phyloP scores from a whole-genome alignment of 2,113 vertebrate species.

The Eurypyga helias region DNA sequence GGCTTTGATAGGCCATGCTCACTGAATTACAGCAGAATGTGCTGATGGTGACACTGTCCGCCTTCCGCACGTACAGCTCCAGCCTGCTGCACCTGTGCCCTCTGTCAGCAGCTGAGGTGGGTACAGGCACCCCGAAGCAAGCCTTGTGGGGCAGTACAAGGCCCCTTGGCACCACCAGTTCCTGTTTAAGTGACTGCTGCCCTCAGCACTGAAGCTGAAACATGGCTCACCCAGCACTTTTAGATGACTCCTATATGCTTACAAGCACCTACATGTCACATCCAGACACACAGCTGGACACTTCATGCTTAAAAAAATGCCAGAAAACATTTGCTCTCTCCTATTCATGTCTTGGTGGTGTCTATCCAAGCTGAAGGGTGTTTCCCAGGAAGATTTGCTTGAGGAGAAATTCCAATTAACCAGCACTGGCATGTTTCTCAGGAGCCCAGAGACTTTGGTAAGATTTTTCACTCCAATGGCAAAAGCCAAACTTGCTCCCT shows the following conservation, averaged over 20 bases:
- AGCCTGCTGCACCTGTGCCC: accelerated
- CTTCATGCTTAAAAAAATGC: background rate
- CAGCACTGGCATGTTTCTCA: background rate
- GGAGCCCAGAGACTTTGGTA: background rate
- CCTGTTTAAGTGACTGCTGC: background rate
- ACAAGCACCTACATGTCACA: background rate
- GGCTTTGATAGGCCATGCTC: background rate
- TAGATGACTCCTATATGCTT: background rate
- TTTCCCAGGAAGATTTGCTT: background rate
- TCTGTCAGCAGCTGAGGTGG: background rate
- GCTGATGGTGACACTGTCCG: background rate
- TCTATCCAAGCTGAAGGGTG: background rate
- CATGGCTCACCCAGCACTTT: background rate
- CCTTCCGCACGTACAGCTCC: accelerated
- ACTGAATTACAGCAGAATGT: background rate
- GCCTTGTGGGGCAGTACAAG: background rate
- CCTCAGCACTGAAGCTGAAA: background rate
- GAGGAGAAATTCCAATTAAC: background rate
- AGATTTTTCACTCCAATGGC: background rate
- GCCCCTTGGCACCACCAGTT: background rate
- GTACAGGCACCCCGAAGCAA: background rate
- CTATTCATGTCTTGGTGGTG: background rate
- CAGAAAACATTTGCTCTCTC: background rate
- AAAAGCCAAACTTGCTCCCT: background rate
- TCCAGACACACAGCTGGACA: background rate